Conservation (phyloP, 2,888 invertebrate genomes). For the Aphidoletes aphidimyza region DNA sequence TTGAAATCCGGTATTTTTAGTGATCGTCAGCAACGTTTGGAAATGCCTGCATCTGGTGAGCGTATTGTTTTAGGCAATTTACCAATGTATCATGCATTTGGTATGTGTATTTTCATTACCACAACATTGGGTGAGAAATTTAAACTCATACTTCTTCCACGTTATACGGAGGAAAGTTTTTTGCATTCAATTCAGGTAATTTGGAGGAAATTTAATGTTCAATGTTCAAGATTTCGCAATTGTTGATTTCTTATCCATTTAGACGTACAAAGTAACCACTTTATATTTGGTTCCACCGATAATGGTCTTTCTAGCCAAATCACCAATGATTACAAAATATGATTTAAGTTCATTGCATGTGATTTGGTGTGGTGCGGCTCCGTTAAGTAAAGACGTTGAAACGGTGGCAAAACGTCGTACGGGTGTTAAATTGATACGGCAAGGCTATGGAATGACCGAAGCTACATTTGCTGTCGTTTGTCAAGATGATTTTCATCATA, state of each 20-base stretch:
- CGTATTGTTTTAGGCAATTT: conserved; percentile 71
- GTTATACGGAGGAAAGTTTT: conserved; percentile 79
- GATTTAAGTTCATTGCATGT: conserved; percentile 78
- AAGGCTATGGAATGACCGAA: conserved; percentile 86
- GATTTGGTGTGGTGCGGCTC: conserved; percentile 84
- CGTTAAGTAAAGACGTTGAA: conserved; percentile 79
- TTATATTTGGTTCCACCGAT: conserved; percentile 84
- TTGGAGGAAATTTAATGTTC: no score
- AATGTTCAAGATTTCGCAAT: no score
- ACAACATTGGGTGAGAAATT: conserved; percentile 68
- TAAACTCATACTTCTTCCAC: conserved; percentile 69
- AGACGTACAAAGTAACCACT: conserved; percentile 71
- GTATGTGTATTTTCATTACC: conserved; percentile 75
- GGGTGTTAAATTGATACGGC: conserved; percentile 70
- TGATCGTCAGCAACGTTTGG: conserved; percentile 55
- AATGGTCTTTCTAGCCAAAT: conserved; percentile 83
- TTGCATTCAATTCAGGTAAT: no score
- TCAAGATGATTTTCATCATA: conserved; percentile 64
- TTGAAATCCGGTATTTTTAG: not conserved
- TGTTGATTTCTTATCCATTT: no score
- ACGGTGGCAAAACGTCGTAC: conserved; percentile 67
- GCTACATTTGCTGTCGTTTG: conserved; percentile 72
- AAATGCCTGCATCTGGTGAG: conserved; percentile 57
- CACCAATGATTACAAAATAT: conserved; percentile 79
- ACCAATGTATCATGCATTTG: conserved; percentile 88